Evolutionary conservation across 1,140 invertebrate genomes (phyloP).

Genomic region (Drosophila grimshawi): DNA sequence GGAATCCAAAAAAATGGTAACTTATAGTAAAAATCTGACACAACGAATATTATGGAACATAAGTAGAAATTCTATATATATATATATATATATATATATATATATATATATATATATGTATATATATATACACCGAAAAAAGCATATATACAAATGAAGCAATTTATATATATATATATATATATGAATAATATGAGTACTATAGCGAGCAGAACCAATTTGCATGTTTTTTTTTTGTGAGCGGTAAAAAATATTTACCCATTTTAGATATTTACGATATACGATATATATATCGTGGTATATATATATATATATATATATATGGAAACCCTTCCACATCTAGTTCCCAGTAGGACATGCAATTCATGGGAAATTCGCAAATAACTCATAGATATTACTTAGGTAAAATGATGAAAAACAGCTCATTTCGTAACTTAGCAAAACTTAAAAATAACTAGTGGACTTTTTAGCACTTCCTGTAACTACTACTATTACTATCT

Average conservation of each 20-base stretch:
- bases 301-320: no score
- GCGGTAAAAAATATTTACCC: conserved; percentile 51
- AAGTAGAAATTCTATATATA: conserved; percentile 84
- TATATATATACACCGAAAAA: conserved; percentile 65
- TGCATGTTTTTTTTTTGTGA: conserved; percentile 73
- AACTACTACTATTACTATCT: conserved; percentile 22
- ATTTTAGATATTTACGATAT: conserved; percentile 57
- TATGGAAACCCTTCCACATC: no score
- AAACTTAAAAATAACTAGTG: conserved; percentile 71
- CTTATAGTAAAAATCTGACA: conserved; percentile 84
- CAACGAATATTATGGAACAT: conserved; percentile 85
- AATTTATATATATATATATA: conserved; percentile 43
- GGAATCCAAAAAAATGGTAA: conserved; percentile 76
- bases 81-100: conserved; percentile 25
- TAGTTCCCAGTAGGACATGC: neutral
- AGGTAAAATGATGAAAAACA: conserved; percentile 17
- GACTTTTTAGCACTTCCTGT: conserved; percentile 76
- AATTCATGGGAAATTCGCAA: neutral
- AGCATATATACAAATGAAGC: conserved; percentile 66
- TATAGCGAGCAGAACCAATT: conserved; percentile 80
- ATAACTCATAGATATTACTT: conserved; percentile 18
- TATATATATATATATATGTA: neutral
- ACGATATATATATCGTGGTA: no score
- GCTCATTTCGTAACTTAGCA: conserved; percentile 79
- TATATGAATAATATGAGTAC: conserved; percentile 64